Evolutionary conservation across 2,888 invertebrate species (phyloP).

Genomic region (Gnatocerus cornutus): DNA sequence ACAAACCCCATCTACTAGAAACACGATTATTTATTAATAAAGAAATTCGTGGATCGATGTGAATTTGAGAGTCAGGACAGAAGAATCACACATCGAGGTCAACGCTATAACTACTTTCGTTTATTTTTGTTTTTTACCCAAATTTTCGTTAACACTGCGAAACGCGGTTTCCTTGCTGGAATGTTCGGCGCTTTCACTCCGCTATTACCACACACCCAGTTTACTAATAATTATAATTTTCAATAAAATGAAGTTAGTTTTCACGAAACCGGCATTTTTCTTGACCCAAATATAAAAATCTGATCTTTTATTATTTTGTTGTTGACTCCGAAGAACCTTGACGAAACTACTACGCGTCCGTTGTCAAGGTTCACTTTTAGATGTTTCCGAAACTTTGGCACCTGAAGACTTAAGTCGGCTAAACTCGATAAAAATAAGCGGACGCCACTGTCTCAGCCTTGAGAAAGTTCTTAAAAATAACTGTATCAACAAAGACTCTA

Average conservation of each 20-base stretch:
- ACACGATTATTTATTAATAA: conserved; percentile 19
- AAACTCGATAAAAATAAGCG: background rate
- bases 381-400: conserved; percentile 2
- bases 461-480: conserved; percentile 35
- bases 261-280: background rate
- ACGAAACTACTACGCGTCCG: conserved; percentile 42
- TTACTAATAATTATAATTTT: background rate
- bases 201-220: conserved; percentile 13
- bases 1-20: conserved; percentile 16
- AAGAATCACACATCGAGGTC: conserved; percentile 49
- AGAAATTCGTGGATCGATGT: background rate
- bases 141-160: background rate
- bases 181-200: conserved; percentile 26
- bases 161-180: background rate
- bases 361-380: conserved; percentile 44
- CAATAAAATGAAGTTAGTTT: background rate
- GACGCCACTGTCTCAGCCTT: conserved; percentile 34
- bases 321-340: conserved; percentile 33
- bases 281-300: background rate
- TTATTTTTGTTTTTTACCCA: conserved; percentile 39
- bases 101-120: conserved; percentile 51
- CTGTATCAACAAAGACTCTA: conserved; percentile 36
- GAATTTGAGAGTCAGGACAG: background rate
- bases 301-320: conserved; percentile 23
- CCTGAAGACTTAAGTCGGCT: background rate